Conservation (phyloP, 2,113 vertebrate genomes). For the Hippocampus mohnikei region DNA sequence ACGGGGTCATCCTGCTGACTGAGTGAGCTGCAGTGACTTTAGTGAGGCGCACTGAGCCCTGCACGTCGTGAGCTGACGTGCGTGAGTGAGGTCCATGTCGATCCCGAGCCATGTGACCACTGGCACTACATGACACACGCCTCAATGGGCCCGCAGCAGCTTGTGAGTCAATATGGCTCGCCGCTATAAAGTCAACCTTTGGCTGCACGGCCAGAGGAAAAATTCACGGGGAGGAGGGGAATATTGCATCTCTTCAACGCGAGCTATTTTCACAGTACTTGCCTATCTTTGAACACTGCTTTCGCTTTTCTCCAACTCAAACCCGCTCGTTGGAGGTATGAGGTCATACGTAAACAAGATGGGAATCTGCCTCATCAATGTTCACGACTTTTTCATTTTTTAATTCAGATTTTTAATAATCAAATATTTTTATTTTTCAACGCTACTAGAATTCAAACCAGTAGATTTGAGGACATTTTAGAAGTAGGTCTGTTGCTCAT, state of each 20-base stretch:
- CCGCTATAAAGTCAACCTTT: slow-evolving; percentile 5
- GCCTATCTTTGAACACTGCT: background rate
- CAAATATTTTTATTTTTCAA: no score
- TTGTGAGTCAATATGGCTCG: slow-evolving; percentile 40
- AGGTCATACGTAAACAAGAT: background rate
- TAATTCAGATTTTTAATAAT: no score
- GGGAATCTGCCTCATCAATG: no score
- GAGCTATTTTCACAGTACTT: slow-evolving; percentile 7
- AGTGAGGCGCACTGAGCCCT: slow-evolving; percentile 90
- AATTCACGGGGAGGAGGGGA: slow-evolving; percentile 26
- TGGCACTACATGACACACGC: slow-evolving; percentile 95
- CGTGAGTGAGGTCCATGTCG: slow-evolving; percentile 89
- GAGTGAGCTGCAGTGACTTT: slow-evolving; percentile 91
- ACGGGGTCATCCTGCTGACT: slow-evolving; percentile 65
- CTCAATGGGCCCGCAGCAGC: slow-evolving; percentile 61
- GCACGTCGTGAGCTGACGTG: slow-evolving; percentile 96
- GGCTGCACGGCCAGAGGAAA: slow-evolving; percentile 42
- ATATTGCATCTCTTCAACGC: slow-evolving; percentile 14
- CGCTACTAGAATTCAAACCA: no score
- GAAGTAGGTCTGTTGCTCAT: no score
- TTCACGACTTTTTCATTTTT: no score
- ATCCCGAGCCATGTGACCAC: slow-evolving; percentile 98
- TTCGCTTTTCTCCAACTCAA: background rate
- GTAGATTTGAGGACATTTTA: no score
- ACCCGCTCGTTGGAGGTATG: background rate